These are phyloP conservation scores for Neopelma chrysocephalum DNA, from an alignment of 2,797 vertebrate species.

Conservation along the genomic window DNA sequence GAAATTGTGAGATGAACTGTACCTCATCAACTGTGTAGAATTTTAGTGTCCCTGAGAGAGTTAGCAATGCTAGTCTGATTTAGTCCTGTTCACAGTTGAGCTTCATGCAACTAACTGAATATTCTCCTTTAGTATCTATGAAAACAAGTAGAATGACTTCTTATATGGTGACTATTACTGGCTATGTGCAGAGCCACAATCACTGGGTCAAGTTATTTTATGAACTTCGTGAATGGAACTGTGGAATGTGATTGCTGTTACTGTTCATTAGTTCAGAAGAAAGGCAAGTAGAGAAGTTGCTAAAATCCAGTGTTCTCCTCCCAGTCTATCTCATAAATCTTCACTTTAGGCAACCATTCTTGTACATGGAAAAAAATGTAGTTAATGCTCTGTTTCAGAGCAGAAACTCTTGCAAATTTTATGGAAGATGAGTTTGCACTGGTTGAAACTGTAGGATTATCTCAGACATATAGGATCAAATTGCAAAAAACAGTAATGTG, in stretches of 20 bases:
- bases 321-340: background rate
- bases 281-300: background rate
- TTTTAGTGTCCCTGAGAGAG: background rate
- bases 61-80: background rate
- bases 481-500: background rate
- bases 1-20: background rate
- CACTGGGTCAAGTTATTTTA: background rate
- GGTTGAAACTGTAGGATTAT: background rate
- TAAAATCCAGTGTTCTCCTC: background rate
- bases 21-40: background rate
- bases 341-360: background rate
- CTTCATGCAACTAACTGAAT: background rate
- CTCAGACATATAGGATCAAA: background rate
- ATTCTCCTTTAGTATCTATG: background rate
- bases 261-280: conserved; percentile 19
- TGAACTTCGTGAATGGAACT: background rate
- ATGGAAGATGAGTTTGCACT: background rate
- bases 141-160: background rate
- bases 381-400: background rate
- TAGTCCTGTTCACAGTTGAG: background rate
- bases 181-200: background rate
- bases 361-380: background rate
- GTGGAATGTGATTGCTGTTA: background rate
- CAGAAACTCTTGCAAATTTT: background rate
- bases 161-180: background rate